Percentiles rank a stretch among this genome's conserved stretches.
Conservation (phyloP, 2,888 invertebrate genomes). For the Cacoxenus indagator region DNA sequence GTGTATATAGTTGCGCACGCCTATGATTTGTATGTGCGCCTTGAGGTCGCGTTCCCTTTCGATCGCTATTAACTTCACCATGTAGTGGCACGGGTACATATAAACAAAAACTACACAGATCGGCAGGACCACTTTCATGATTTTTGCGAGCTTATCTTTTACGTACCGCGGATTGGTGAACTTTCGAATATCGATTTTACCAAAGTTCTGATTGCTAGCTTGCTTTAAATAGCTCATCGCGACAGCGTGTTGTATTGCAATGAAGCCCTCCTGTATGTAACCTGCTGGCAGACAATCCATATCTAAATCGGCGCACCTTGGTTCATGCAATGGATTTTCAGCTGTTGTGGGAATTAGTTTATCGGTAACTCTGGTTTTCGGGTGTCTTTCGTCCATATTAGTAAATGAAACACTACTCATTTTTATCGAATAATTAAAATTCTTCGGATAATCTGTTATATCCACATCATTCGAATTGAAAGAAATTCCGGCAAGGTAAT, state of each 20-base stretch:
- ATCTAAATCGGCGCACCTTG: not conserved
- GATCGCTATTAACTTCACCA: slow-evolving; percentile 21
- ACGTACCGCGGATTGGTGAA: slow-evolving; percentile 17
- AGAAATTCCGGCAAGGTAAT: slow-evolving; percentile 3
- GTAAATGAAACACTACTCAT: not conserved
- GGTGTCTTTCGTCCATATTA: not conserved
- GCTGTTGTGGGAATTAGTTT: not conserved
- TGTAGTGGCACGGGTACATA: slow-evolving; percentile 18
- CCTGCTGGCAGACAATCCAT: slow-evolving; percentile 18
- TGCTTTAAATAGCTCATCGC: slow-evolving; percentile 27
- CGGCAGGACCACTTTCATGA: slow-evolving; percentile 15
- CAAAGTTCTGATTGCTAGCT: not conserved
- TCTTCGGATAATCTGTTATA: not conserved
- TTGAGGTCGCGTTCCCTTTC: slow-evolving; percentile 18
- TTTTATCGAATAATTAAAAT: not conserved
- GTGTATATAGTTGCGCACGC: slow-evolving; percentile 13
- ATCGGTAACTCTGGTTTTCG: slow-evolving; percentile 14
- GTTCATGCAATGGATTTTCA: not conserved
- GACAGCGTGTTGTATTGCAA: slow-evolving; percentile 31
- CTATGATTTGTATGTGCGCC: not conserved
- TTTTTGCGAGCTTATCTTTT: not conserved
- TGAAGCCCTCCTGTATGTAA: slow-evolving; percentile 31
- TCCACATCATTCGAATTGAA: not conserved
- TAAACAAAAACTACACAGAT: slow-evolving; percentile 23
- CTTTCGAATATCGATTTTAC: slow-evolving; percentile 16